Conservation (phyloP, 2,888 invertebrate genomes). For the Iphiclides podalirius region DNA sequence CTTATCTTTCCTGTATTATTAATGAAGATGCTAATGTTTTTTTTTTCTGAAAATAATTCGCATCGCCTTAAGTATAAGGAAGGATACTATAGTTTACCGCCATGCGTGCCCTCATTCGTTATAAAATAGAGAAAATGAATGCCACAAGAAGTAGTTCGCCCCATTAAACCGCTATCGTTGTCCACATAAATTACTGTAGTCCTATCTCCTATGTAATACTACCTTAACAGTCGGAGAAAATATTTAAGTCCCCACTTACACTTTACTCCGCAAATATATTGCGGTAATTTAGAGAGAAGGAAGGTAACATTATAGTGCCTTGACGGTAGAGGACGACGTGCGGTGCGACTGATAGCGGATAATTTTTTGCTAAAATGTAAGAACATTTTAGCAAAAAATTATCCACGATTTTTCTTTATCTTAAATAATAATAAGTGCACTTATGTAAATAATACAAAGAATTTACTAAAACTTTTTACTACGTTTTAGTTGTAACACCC, state of each 20-base stretch:
- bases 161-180: slow-evolving; percentile 20
- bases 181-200: slow-evolving; percentile 23
- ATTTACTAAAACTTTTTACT: too few species aligned
- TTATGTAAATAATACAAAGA: too few species aligned
- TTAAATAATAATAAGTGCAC: too few species aligned
- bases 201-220: slow-evolving; percentile 19
- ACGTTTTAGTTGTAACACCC: too few species aligned
- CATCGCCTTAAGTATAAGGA: too few species aligned
- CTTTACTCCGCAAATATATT: slow-evolving; percentile 59
- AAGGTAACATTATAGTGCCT: slow-evolving; percentile 37
- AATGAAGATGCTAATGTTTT: too few species aligned
- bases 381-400: too few species aligned
- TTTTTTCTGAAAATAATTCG: too few species aligned
- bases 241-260: slow-evolving; percentile 63
- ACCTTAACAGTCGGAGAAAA: slow-evolving; percentile 37
- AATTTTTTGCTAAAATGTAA: neutral
- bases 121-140: neutral
- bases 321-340: slow-evolving; percentile 23
- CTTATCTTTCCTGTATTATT: too few species aligned
- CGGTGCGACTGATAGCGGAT: slow-evolving; percentile 25
- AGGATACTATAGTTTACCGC: too few species aligned
- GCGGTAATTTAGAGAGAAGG: slow-evolving; percentile 50
- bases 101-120: too few species aligned
- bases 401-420: too few species aligned
- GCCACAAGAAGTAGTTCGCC: slow-evolving; percentile 4